Conservation (phyloP, 2,888 invertebrate genomes). For the Ephialtes manifestator region DNA sequence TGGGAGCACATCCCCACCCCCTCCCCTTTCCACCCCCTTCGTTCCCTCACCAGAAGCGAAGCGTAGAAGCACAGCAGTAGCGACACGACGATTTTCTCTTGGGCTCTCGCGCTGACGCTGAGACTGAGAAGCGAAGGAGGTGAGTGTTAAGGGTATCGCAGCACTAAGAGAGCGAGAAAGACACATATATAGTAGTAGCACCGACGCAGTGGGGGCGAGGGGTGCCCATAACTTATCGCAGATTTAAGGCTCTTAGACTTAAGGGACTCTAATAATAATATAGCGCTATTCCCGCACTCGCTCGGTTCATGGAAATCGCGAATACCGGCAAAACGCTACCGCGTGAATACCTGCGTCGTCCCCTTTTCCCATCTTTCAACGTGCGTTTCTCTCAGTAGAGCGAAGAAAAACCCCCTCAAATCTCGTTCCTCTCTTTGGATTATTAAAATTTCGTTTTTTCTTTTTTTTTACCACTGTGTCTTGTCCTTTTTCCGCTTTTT, state of each 20-base stretch:
- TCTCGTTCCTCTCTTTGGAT: slow-evolving; percentile 50
- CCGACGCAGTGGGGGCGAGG: slow-evolving; percentile 71
- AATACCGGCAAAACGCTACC: slow-evolving; percentile 73
- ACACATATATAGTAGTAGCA: slow-evolving; percentile 74
- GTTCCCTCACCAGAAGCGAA: slow-evolving; percentile 14
- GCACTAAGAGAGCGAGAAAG: slow-evolving; percentile 63
- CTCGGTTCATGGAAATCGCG: slow-evolving; percentile 82
- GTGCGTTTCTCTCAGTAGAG: not conserved
- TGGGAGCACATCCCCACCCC: slow-evolving; percentile 15
- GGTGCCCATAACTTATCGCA: slow-evolving; percentile 86
- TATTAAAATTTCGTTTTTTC: slow-evolving; percentile 64
- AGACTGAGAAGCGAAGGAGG: slow-evolving; percentile 60
- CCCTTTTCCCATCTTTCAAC: slow-evolving; percentile 36
- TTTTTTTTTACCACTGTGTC: too few species aligned
- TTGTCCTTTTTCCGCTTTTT: too few species aligned
- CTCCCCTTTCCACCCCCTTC: slow-evolving; percentile 28
- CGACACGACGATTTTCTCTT: slow-evolving; percentile 65
- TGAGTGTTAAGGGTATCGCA: not conserved
- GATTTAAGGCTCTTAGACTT: slow-evolving; percentile 86
- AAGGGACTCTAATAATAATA: slow-evolving; percentile 86
- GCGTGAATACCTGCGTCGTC: slow-evolving; percentile 54
- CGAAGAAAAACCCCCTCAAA: slow-evolving; percentile 21
- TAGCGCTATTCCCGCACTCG: slow-evolving; percentile 83
- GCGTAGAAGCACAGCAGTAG: slow-evolving; percentile 20
- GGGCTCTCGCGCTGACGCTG: slow-evolving; percentile 49